Evolutionary conservation across 2,888 invertebrate species (phyloP), one percentile per base, ranked within the genome.

Genomic region (Leptarthrus brevirostris): DNA sequence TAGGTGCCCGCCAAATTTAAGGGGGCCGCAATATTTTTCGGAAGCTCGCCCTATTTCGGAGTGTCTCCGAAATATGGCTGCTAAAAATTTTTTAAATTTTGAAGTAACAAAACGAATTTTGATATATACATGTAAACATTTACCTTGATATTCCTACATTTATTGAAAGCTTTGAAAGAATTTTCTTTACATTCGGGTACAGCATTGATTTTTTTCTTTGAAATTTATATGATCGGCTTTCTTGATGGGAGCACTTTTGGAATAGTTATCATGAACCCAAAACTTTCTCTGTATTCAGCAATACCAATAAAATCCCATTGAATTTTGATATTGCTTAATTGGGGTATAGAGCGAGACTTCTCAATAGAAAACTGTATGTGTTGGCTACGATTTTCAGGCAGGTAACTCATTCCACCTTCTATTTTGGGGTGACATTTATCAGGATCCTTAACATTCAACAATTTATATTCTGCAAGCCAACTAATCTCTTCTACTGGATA

Each of bases 281-380:
- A 85, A 76, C 81, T 83, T 49, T 84, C 85, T 69, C 80, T 80
- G 74, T 85, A 85, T 75, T 85, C 85, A 3, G 85, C 82, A 47
- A 83, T 79, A 0, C 82, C 81, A 6, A 78, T 76, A 64, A 85
- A 85, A 24, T 82, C 80, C 1, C 84, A 84, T 58, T 82, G 81
- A 78, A 83, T 80, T 78, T 82, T 81, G 16, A 84, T 81, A 77
- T 83, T 82, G 74, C 82, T 82, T 56, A 83, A 78, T 77, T 85
- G 85, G 0, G 85, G 85, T 77, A 85, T 85, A 12, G 84, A 85
- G 47, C 83, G 83, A 0, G 84, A 83, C 77, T 83, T 83, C 72
- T 83, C 85, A 30, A 82, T 80, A 66, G 82, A 80, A 74, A 81
- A 82, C 74, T 82, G 79, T n/a, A 83, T 80, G 74, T 77, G 85